Conservation (phyloP, 92 coral and sea anemone genomes). For the Parazoanthus darwini region DNA sequence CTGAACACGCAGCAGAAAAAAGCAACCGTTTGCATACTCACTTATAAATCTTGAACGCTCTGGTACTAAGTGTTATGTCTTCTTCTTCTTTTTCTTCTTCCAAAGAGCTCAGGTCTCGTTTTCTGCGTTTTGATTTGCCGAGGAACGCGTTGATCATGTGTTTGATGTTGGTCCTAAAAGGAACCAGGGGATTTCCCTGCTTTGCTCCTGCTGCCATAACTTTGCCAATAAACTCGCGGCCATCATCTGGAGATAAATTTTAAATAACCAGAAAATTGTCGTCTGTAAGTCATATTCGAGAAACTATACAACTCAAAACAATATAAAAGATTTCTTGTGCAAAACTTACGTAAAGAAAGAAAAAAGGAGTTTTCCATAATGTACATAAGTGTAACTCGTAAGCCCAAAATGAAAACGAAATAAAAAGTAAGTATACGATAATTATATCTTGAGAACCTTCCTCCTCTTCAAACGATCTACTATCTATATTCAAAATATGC, state of each 20-base stretch:
- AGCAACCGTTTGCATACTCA: slow-evolving; percentile 13
- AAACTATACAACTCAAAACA: no score
- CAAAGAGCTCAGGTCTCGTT: slow-evolving; percentile 48
- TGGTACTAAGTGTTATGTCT: slow-evolving; percentile 74
- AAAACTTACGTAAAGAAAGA: no score
- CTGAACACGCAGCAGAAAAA: no score
- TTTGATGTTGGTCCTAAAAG: slow-evolving; percentile 86
- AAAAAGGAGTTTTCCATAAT: no score
- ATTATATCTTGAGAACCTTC: no score
- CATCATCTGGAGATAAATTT: slow-evolving; percentile 56
- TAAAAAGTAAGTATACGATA: no score
- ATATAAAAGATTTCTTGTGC: no score
- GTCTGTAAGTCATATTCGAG: not conserved
- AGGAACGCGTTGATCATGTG: slow-evolving; percentile 78
- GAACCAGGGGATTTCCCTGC: slow-evolving; percentile 86
- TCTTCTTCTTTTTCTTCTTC: slow-evolving; percentile 24
- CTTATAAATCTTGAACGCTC: slow-evolving; percentile 84
- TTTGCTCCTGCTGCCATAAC: slow-evolving; percentile 82
- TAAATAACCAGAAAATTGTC: not conserved
- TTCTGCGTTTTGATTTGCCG: slow-evolving; percentile 66
- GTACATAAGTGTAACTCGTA: no score
- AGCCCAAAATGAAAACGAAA: no score
- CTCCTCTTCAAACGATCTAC: no score
- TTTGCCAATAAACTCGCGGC: slow-evolving; percentile 77
- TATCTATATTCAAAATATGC: no score